Base-by-base conservation (phyloP, 1,140 invertebrate genomes). In the Drosophila sproati region DNA sequence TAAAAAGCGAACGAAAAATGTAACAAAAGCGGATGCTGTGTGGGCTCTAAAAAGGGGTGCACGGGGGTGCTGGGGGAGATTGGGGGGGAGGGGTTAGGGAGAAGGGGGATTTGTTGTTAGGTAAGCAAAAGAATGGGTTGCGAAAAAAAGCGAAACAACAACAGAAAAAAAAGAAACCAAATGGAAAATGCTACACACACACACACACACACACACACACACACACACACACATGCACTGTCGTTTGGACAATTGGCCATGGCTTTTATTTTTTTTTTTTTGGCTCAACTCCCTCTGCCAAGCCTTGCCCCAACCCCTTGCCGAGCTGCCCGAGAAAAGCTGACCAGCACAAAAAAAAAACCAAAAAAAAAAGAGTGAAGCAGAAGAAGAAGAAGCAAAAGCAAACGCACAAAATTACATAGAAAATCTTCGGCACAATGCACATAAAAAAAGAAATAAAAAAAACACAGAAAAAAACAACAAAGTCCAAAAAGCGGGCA, bases 211-310 rank as follows among this genome's bases (percentile, higher is more conserved):
- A 57, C 51, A 59, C 45, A 47, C n/a, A 63, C 51, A 56, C 32
- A 75, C 45, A 72, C 63, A 55, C 34, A 66, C 55, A 50, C 79
- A 62, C 71, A 70, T 29, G 5, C 52, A 73, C 52, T 48, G 67
- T 86, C 64, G 80, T 74, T 88, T 88, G 83, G 77, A 87, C 83
- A 88, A 88, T 88, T 88, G 83, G 83, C 83, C 70, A 51, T 79
- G 80, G 76, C 71, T 63, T 79, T 35, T 52, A 70, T 68, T 78
- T 72, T 28, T 32, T 50, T 50, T 68, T 68, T 68, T 32, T 34
- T 57, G n/a, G 35, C 63, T 34, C 28, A n/a, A 2, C 41, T 28
- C 12, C 50, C 35, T 43, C 56, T 20, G 4, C 10, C 34, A 20
- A 20, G 20, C 20, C 20, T 20, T 20, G 3, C 8, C 20, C 5